These are phyloP conservation scores for Gymnothorax javanicus DNA, from an alignment of 2,797 vertebrate genomes.

Conservation along the genomic window DNA sequence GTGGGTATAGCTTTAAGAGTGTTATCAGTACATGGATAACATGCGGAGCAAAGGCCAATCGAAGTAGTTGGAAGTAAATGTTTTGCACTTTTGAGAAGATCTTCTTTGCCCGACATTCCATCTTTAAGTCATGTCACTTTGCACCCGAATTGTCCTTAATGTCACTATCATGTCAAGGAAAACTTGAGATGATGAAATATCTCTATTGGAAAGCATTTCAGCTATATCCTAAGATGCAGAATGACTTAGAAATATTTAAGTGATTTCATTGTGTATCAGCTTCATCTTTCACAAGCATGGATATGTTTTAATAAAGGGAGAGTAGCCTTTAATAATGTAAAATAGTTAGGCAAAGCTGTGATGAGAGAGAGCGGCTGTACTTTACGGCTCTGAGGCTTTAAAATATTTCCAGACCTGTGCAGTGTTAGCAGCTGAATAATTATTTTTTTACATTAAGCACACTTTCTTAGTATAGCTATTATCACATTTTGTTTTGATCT, in stretches of 20 bases:
- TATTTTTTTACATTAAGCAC: slow-evolving; percentile 61
- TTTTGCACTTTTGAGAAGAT: slow-evolving; percentile 60
- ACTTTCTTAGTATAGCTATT: slow-evolving; percentile 42
- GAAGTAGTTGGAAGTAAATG: slow-evolving; percentile 34
- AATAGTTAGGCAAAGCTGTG: slow-evolving; percentile 60
- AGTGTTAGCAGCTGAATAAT: slow-evolving; percentile 64
- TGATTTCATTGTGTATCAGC: slow-evolving; percentile 52
- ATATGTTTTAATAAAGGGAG: slow-evolving; percentile 45
- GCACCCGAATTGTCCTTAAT: slow-evolving; percentile 52
- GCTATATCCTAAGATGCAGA: slow-evolving; percentile 1
- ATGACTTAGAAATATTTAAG: slow-evolving; percentile 44
- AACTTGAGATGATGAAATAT: neutral
- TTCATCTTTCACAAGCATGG: slow-evolving; percentile 54
- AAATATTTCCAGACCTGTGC: slow-evolving; percentile 58
- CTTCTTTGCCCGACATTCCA: slow-evolving; percentile 61
- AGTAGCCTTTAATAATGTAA: slow-evolving; percentile 50
- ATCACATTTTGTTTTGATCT: slow-evolving; percentile 22
- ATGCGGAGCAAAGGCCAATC: slow-evolving; percentile 4
- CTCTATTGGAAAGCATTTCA: neutral
- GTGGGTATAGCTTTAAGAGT: slow-evolving; percentile 31
- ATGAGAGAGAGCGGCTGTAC: slow-evolving; percentile 52
- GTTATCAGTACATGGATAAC: neutral
- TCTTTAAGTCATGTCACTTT: slow-evolving; percentile 46
- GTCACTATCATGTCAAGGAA: slow-evolving; percentile 36
- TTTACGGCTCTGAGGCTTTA: slow-evolving; percentile 52